These are phyloP conservation scores for Drosophila mayaguana DNA, from an alignment of 2,888 invertebrate species.

Conservation along the genomic window DNA sequence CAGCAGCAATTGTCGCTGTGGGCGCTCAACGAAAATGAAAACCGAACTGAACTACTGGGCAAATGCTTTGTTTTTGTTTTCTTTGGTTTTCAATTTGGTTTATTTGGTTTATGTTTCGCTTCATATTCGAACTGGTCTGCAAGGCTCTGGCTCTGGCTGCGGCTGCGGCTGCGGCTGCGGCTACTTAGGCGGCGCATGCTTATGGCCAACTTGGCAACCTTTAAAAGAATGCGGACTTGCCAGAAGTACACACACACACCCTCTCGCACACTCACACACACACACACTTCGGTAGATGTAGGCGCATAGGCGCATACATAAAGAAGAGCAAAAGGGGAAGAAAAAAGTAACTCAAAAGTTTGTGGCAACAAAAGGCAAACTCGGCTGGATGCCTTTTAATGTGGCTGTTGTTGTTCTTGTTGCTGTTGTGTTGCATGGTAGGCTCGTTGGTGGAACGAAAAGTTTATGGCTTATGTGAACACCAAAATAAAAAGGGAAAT, in stretches of 20 bases:
- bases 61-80: constrained; percentile 34
- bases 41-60: constrained; percentile 54
- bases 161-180: neutral
- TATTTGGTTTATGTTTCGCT: constrained; percentile 41
- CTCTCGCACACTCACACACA: constrained; percentile 28
- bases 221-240: constrained; percentile 84
- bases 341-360: constrained; percentile 75
- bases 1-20: constrained; percentile 35
- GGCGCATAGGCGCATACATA: constrained; percentile 56
- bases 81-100: constrained; percentile 34
- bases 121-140: constrained; percentile 66
- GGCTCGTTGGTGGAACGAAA: constrained; percentile 29
- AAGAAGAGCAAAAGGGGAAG: constrained; percentile 56
- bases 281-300: constrained; percentile 24
- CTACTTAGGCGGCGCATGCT: constrained; percentile 12
- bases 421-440: constrained; percentile 12
- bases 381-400: constrained; percentile 56
- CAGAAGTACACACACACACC: constrained; percentile 63
- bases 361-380: constrained; percentile 75
- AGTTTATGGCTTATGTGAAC: constrained; percentile 34
- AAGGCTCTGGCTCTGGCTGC: constrained; percentile 1
- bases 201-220: constrained; percentile 82
- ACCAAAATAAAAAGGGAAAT: neutral
- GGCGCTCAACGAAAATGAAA: constrained; percentile 71
- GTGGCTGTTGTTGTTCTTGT: constrained; percentile 14